Percentiles rank a stretch among this genome's conserved stretches.
These are phyloP conservation scores for Axis porcinus DNA, from an alignment of 2,113 vertebrate genomes.

Conservation along the genomic window DNA sequence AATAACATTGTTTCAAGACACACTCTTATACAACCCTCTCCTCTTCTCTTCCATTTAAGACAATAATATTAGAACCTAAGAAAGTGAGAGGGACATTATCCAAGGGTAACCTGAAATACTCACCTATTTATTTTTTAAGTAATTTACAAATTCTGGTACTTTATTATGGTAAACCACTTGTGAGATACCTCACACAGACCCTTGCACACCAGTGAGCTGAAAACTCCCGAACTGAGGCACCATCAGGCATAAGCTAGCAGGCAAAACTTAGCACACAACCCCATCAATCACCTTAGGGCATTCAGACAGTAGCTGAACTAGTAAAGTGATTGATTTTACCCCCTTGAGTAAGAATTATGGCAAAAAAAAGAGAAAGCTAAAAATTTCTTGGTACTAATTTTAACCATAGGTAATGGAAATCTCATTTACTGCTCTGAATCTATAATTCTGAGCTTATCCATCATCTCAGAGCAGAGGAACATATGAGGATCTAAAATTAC, in stretches of 20 bases:
- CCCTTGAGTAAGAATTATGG: conserved; percentile 31
- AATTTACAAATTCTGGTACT: neutral
- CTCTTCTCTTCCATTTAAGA: neutral
- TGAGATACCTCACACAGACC: neutral
- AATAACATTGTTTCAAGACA: neutral
- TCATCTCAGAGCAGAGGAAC: conserved; percentile 31
- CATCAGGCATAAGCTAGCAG: neutral
- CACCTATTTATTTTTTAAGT: neutral
- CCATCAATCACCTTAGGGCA: neutral
- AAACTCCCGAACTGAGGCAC: neutral
- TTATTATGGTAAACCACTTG: neutral
- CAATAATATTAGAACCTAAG: neutral
- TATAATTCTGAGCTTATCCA: conserved; percentile 55
- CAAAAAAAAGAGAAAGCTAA: conserved; percentile 37
- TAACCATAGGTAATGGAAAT: conserved; percentile 47
- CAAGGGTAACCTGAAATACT: neutral
- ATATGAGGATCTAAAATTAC: conserved; percentile 57
- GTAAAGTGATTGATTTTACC: conserved; percentile 43
- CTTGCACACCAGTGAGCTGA: neutral
- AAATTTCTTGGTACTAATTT: conserved; percentile 65
- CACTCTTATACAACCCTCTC: rapidly evolving
- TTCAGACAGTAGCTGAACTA: neutral
- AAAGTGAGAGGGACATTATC: neutral
- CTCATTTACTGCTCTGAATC: conserved; percentile 61
- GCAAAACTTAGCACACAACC: neutral